A percentile compares a stretch with the other conserved stretches of the same genome.
Evolutionary conservation across 2,113 vertebrate genomes (phyloP).

Genomic region (Malurus melanocephalus): DNA sequence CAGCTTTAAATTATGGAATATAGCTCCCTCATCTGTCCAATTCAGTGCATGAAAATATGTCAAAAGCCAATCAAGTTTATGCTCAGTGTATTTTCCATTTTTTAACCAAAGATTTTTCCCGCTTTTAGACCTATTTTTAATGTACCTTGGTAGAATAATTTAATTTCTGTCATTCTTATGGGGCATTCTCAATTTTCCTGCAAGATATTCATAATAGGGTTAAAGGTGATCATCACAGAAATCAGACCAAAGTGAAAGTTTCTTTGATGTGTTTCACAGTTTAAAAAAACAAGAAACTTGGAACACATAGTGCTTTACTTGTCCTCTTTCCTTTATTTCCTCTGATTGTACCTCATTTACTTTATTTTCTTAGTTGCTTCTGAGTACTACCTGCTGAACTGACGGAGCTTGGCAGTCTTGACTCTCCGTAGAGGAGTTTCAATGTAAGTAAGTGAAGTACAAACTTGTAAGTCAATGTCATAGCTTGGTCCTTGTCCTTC

Average conservation of each 20-base stretch:
- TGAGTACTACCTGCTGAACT: not conserved
- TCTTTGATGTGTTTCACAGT: not conserved
- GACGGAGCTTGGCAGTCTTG: not conserved
- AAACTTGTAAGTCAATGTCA: not conserved
- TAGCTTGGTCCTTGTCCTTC: not conserved
- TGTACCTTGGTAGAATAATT: not conserved
- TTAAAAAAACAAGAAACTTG: not conserved
- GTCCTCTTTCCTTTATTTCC: not conserved
- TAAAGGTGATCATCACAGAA: not conserved
- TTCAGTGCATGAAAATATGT: not conserved
- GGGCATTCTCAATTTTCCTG: not conserved
- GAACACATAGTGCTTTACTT: not conserved
- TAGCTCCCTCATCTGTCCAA: slow-evolving; percentile 54
- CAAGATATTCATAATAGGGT: not conserved
- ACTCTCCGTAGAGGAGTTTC: not conserved
- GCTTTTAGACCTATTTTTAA: not conserved
- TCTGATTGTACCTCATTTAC: not conserved
- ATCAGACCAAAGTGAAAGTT: not conserved
- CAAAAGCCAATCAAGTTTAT: slow-evolving; percentile 3
- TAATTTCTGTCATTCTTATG: not conserved
- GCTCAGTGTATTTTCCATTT: not conserved
- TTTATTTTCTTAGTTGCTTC: not conserved
- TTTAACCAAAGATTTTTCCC: not conserved
- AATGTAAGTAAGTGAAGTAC: not conserved
- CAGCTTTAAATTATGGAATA: slow-evolving; percentile 22